These are phyloP conservation scores for Ferdinandea cuprea DNA, from an alignment of 2,888 invertebrate species.

Conservation along the genomic window DNA sequence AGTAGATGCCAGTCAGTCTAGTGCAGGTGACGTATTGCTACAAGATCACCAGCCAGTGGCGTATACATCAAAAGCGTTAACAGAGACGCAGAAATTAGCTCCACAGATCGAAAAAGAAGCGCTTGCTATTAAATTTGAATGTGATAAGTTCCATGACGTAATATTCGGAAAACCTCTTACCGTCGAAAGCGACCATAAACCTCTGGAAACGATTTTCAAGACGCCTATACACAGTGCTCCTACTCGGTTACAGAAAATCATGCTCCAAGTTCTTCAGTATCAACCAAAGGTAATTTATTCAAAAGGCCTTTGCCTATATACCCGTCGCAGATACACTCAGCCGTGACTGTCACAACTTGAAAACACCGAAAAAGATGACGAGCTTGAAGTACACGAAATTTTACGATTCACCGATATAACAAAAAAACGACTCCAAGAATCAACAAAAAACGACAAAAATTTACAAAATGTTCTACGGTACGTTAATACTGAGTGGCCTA, in stretches of 20 bases:
- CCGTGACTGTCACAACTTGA: conserved; percentile 51
- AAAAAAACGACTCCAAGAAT: too few relatives aligned
- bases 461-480: too few relatives aligned
- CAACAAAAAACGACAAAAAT: conserved; percentile 33
- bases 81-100: too few relatives aligned
- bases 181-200: conserved; percentile 76
- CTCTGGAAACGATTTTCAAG: conserved; percentile 76
- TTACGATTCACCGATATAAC: not conserved
- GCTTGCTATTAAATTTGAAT: conserved; percentile 39
- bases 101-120: too few relatives aligned
- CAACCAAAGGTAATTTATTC: conserved; percentile 71
- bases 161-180: conserved; percentile 47
- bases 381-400: conserved; percentile 33
- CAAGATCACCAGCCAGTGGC: conserved; percentile 34
- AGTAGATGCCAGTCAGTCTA: conserved; percentile 30
- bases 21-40: conserved; percentile 36
- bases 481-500: conserved; percentile 33
- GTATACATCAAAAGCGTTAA: conserved; percentile 23
- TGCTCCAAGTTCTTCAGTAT: too few relatives aligned
- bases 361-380: conserved; percentile 36
- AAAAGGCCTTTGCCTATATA: conserved; percentile 76
- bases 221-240: too few relatives aligned
- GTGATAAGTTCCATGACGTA: conserved; percentile 76
- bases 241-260: too few relatives aligned
- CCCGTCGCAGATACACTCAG: conserved; percentile 60